Base-by-base conservation (phyloP, 1,140 invertebrate genomes). In the Oryctes rhinoceros region DNA sequence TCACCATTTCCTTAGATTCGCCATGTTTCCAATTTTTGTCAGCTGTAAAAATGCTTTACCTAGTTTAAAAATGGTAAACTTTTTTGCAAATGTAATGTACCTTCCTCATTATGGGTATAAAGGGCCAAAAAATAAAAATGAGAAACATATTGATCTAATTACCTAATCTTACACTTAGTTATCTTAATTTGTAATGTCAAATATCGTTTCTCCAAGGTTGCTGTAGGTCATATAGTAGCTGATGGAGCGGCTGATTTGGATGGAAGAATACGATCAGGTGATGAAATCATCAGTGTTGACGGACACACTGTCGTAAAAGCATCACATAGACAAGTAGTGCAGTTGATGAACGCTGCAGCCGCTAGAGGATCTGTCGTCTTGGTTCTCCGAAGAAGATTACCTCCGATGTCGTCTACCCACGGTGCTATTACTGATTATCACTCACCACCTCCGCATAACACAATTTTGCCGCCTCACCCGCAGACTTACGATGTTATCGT, bases 181-280 rank as follows among this genome's bases (percentile, higher is more conserved):
- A 30, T 30, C 24, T 30, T 30, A 30, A 30, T 1, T 30, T 30
- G 24, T 30, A 30, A 30, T 30, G 24, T 30, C 2, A 30, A 30
- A 67, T 37, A n/a, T 78, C 75, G 75, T 75, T 15, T 59, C 75
- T 85, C 88, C 85, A 89, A 94, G 91, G 94, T 98, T 79, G 95
- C 96, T 4, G 96, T 99, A 75, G 98, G 98, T 24, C 95, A 97
- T 87, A 97, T 99, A 84, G 97, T 99, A 39, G 94, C 96, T 0
- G 95, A 96, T 83, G 96, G 97, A 20, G 94, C 97, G 44, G 97
- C 97, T 10, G 95, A 97, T 88, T 88, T 95, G 71, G 97, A 98
- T 88, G 96, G 95, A 2, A 90, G 95, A 30, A 89, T 99, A 18
- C 91, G 93, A 77, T 94, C 95, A 0, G 96, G 96, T 20, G 97